Percentiles rank a stretch among this genome's conserved stretches.
Conservation (phyloP, 2,888 invertebrate species). For the Stenurella melanura region DNA sequence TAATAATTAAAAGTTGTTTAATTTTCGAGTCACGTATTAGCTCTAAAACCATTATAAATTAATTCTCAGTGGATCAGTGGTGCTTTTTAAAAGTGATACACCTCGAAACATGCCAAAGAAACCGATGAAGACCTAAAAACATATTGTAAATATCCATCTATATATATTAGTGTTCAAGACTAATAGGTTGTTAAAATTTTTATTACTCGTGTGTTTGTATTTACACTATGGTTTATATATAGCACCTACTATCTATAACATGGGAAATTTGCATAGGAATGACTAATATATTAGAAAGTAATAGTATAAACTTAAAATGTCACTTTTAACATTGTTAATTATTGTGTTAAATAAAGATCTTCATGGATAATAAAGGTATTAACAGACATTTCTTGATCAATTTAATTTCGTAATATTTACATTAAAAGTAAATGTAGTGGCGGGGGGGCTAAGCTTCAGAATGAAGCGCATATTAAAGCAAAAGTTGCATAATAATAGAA, state of each 20-base stretch:
- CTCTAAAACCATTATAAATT: slow-evolving; percentile 28
- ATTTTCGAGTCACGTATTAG: slow-evolving; percentile 29
- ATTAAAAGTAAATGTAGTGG: neutral
- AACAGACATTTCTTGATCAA: neutral
- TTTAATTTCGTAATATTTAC: neutral
- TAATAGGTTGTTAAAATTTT: slow-evolving; percentile 30
- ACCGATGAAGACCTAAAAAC: slow-evolving; percentile 11
- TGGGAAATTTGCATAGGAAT: neutral
- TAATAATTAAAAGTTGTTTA: slow-evolving; percentile 29
- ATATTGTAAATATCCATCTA: slow-evolving; percentile 37
- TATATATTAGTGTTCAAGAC: slow-evolving; percentile 27
- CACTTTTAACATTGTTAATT: neutral
- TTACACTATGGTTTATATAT: neutral
- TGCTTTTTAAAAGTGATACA: neutral
- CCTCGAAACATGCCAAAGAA: neutral
- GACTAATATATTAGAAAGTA: neutral
- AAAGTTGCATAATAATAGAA: neutral
- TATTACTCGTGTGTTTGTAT: slow-evolving; percentile 3
- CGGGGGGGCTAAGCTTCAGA: neutral
- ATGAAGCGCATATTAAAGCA: neutral
- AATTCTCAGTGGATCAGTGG: slow-evolving; percentile 5
- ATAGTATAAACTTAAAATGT: neutral
- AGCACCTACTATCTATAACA: neutral
- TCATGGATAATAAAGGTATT: neutral
- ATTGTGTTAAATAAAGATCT: neutral